Conservation (phyloP, 2,888 invertebrate species). For the Eumacrocentrus americanus region DNA sequence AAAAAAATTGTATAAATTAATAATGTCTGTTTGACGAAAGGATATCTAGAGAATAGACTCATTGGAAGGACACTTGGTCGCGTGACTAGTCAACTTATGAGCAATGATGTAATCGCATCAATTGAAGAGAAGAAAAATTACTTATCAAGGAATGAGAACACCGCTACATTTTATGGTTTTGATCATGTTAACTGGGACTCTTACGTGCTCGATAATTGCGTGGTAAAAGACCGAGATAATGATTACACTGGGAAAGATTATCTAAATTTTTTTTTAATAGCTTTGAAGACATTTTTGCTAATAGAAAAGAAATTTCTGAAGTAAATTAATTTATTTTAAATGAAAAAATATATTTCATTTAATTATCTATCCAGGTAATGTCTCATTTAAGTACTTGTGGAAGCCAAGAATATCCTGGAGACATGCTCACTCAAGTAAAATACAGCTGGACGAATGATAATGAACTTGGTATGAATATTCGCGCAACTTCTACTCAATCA, state of each 20-base stretch:
- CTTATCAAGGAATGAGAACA: constrained; percentile 42
- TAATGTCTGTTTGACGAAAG: constrained; percentile 41
- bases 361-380: constrained; percentile 54
- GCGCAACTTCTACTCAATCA: constrained; percentile 63
- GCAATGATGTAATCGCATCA: constrained; percentile 60
- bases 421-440: constrained; percentile 63
- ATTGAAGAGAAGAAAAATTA: constrained; percentile 59
- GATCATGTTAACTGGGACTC: constrained; percentile 63
- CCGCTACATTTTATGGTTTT: constrained; percentile 58
- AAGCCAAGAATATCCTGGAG: constrained; percentile 66
- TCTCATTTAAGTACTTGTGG: constrained; percentile 62
- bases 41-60: constrained; percentile 61
- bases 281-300: no score
- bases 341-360: no score
- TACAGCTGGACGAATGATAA: constrained; percentile 64
- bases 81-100: constrained; percentile 63
- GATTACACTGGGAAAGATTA: neutral
- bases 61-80: constrained; percentile 67
- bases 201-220: constrained; percentile 42
- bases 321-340: no score
- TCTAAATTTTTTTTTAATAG: no score
- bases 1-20: neutral
- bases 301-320: no score
- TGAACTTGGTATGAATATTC: constrained; percentile 64
- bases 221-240: constrained; percentile 40